These are phyloP conservation scores for Spicauda simplicius DNA, from an alignment of 2,888 invertebrate species.

Conservation along the genomic window DNA sequence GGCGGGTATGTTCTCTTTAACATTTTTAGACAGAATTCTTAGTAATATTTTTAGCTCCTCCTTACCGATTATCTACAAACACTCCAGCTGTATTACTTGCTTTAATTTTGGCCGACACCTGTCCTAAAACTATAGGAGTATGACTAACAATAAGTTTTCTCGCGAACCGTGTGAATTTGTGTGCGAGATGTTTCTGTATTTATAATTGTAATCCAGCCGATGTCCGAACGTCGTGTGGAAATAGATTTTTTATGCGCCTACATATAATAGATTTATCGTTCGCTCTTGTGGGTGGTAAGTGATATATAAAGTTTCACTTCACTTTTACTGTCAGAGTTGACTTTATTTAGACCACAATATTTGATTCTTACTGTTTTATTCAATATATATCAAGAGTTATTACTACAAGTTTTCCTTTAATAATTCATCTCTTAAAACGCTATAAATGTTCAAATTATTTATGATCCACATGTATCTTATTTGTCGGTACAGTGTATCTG, in stretches of 20 bases:
- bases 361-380: conserved; percentile 16
- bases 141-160: conserved; percentile 44
- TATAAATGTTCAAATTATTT: neutral
- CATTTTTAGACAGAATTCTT: conserved; percentile 24
- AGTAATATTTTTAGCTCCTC: conserved; percentile 18
- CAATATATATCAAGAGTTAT: neutral
- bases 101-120: conserved; percentile 17
- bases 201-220: conserved; percentile 47
- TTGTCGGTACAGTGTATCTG: neutral
- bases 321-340: conserved; percentile 18
- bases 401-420: neutral
- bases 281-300: conserved; percentile 42
- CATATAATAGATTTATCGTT: conserved; percentile 43
- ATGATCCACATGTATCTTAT: neutral
- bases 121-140: conserved; percentile 28
- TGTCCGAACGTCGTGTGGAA: conserved; percentile 45
- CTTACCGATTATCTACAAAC: conserved; percentile 19
- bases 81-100: conserved; percentile 15
- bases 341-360: conserved; percentile 25
- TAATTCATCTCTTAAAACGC: neutral
- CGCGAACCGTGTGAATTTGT: conserved; percentile 49
- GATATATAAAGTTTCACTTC: conserved; percentile 32
- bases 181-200: conserved; percentile 48
- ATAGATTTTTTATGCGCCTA: conserved; percentile 49
- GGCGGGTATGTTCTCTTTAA: conserved; percentile 16